Evolutionary conservation across 64 coral and sea anemone species (phyloP).

Genomic region (Anthopleura sola): DNA sequence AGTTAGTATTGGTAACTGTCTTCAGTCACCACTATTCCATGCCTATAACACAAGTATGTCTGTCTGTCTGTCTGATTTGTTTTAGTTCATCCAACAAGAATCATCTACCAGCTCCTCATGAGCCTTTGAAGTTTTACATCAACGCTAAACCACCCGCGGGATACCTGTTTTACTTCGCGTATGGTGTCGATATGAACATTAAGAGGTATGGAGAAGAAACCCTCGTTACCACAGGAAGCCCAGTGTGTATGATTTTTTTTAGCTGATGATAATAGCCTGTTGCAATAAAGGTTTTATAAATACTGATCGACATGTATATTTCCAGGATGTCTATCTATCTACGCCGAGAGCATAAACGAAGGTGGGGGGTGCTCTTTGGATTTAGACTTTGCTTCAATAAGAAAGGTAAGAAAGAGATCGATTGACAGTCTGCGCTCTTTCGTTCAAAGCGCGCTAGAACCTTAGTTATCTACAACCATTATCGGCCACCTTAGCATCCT

Average conservation of each 20-base stretch:
- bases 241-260: background rate
- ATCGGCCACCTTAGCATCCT: too few relatives aligned
- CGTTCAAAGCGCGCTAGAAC: too few relatives aligned
- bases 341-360: conserved; percentile 63
- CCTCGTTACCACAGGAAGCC: conserved; percentile 78
- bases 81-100: background rate
- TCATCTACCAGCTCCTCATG: conserved; percentile 18
- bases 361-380: conserved; percentile 86
- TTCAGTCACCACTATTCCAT: background rate
- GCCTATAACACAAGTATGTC: background rate
- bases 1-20: background rate
- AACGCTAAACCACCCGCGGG: conserved; percentile 63
- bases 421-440: too few relatives aligned
- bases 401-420: conserved; percentile 38
- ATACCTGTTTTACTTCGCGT: conserved; percentile 77
- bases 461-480: too few relatives aligned
- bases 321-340: conserved; percentile 84
- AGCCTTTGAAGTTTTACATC: conserved; percentile 66
- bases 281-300: too few relatives aligned
- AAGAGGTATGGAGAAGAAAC: conserved; percentile 53
- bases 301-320: too few relatives aligned
- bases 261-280: too few relatives aligned
- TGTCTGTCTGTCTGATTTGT: background rate
- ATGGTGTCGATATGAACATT: conserved; percentile 80
- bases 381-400: conserved; percentile 87